Percentiles rank a stretch among this genome's conserved stretches.
Conservation (phyloP, 2,888 invertebrate genomes). For the Agrochola litura region DNA sequence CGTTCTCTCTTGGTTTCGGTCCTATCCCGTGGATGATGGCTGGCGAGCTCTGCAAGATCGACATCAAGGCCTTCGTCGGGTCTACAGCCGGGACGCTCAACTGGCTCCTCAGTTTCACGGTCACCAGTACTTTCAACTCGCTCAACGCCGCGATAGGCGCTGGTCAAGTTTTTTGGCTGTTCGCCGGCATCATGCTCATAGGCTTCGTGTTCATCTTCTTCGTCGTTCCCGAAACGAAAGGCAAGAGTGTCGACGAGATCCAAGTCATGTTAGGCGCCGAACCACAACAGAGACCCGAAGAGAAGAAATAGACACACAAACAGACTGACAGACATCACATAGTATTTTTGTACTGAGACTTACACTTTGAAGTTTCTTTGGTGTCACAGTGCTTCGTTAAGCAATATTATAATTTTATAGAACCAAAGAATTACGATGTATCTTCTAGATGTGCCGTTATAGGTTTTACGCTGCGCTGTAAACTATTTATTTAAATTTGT, state of each 20-base stretch:
- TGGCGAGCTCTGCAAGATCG: conserved; percentile 95
- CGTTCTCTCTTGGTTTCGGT: conserved; percentile 96
- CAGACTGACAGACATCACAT: conserved; percentile 77
- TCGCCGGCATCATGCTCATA: conserved; percentile 92
- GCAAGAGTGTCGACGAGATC: conserved; percentile 93
- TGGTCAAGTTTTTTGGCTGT: conserved; percentile 94
- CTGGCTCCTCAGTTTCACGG: conserved; percentile 95
- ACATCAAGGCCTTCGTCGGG: conserved; percentile 94
- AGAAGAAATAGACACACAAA: conserved; percentile 78
- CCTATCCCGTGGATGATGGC: conserved; percentile 97
- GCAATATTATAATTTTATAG: conserved; percentile 71
- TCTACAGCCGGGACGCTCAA: conserved; percentile 95
- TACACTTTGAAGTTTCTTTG: conserved; percentile 65
- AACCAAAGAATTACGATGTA: conserved; percentile 80
- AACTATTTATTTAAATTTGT: conserved; percentile 60
- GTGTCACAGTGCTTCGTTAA: conserved; percentile 69
- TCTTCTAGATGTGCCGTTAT: conserved; percentile 53
- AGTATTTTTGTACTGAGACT: conserved; percentile 75
- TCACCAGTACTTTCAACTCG: conserved; percentile 93
- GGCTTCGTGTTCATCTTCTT: conserved; percentile 93
- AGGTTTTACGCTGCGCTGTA: conserved; percentile 58
- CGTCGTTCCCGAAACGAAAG: conserved; percentile 93
- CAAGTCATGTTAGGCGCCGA: conserved; percentile 87
- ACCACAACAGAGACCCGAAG: conserved; percentile 73
- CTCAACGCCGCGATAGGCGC: conserved; percentile 90